Percentiles rank a stretch among this genome's conserved stretches.
Evolutionary conservation across 2,113 vertebrate genomes (phyloP).

Genomic region (Ciconia boyciana): DNA sequence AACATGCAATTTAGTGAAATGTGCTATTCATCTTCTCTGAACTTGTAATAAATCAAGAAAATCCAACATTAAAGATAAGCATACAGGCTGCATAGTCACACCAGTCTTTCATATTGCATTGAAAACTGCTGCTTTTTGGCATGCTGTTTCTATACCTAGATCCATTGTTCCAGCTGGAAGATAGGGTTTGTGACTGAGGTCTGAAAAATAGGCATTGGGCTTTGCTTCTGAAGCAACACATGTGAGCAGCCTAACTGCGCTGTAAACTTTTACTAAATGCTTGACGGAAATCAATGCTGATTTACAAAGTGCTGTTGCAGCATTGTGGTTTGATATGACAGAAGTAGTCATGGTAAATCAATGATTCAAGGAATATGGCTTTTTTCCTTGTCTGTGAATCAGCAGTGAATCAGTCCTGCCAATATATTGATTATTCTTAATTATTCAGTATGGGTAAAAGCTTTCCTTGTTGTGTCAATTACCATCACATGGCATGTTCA

Average conservation of each 20-base stretch:
- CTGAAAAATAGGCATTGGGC: not conserved
- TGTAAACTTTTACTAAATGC: not conserved
- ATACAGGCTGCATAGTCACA: not conserved
- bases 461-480: conserved; percentile 23
- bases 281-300: not conserved
- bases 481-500: not conserved
- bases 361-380: not conserved
- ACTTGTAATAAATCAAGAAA: conserved; percentile 3
- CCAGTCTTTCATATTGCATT: not conserved
- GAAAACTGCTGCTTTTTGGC: not conserved
- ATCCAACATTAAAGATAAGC: not conserved
- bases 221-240: not conserved
- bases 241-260: not conserved
- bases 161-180: not conserved
- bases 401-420: conserved; percentile 1
- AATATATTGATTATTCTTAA: conserved; percentile 43
- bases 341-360: not conserved
- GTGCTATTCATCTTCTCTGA: not conserved
- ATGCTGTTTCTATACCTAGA: not conserved
- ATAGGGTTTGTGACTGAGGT: not conserved
- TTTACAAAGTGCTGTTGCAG: not conserved
- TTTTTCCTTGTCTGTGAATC: not conserved
- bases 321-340: not conserved
- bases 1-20: not conserved
- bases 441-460: not conserved